These are phyloP conservation scores for Rutpela maculata DNA, from an alignment of 2,888 invertebrate genomes.

Conservation along the genomic window DNA sequence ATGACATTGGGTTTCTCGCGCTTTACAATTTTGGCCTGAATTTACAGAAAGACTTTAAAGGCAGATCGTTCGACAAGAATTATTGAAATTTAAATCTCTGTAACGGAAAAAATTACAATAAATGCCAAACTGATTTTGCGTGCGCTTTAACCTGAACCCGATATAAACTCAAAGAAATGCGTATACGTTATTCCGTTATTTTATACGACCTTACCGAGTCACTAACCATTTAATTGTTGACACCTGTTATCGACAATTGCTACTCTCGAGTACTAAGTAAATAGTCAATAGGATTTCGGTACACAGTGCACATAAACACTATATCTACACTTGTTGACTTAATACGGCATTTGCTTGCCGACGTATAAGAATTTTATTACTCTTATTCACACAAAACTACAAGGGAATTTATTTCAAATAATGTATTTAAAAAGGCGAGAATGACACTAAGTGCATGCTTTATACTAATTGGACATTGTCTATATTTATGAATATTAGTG, in stretches of 20 bases:
- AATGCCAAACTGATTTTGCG: slow-evolving; percentile 1
- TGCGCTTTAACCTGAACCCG: neutral
- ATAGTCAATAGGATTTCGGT: neutral
- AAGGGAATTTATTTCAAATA: neutral
- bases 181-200: slow-evolving; percentile 37
- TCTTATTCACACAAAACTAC: neutral
- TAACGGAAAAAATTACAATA: neutral
- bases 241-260: slow-evolving; percentile 31
- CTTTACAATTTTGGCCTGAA: too few species aligned
- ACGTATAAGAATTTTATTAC: neutral
- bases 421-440: too few species aligned
- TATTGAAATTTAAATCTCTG: neutral
- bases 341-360: neutral
- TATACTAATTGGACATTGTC: too few species aligned
- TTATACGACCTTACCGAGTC: slow-evolving; percentile 46
- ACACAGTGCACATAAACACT: neutral
- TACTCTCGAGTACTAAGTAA: neutral
- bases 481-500: too few species aligned
- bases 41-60: too few species aligned
- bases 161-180: slow-evolving; percentile 8
- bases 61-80: neutral
- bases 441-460: too few species aligned
- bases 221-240: slow-evolving; percentile 47
- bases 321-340: neutral
- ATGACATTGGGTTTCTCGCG: too few species aligned